Evolutionary conservation across 1,140 invertebrate species (phyloP), one percentile per base, ranked within the genome.

Genomic region (Cotesia vestalis): DNA sequence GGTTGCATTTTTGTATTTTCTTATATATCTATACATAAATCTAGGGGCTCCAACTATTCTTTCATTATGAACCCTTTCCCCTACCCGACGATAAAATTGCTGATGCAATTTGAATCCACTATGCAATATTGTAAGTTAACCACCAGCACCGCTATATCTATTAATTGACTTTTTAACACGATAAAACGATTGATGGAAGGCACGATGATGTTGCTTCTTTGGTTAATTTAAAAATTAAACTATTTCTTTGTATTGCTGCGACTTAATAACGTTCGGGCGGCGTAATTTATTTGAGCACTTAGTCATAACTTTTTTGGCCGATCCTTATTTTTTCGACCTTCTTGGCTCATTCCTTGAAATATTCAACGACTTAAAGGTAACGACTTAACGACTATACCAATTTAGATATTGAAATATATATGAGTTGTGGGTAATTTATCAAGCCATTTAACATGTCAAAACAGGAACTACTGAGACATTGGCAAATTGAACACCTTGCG

Each of bases 41-140:
- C 17, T 67, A 40, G 72, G 69, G 5, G 68, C 57, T 51, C 9
- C 1, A 20, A 36, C 27, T 74, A 40, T 52, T 36, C 14, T 36
- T 75, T 76, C 73, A 70, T 76, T 74, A 79, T 75, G 75, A 77
- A 73, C 72, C 68, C 75, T 53, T 17, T 51, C 63, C 63, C 20
- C 38, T 11, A 8, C 36, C 11, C 6, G 9, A 63, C n/a, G 12
- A 38, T 36, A 35, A 63, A 38, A 38, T 57, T 35, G 55, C 38
- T 69, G 67, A 35, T 69, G 67, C 67, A 69, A 38, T 69, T 69
- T 57, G 38, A 35, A 17, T 20, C 55, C 59, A 40, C 35, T 69
- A 59, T 36, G 4, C 12, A 55, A n/a, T 51, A 52, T 59, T 38
- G 4, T 68, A 11, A 36, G 35, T 36, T 69, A 6, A 40, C 35